A percentile compares a stretch with the other conserved stretches of the same genome.
phyloP scores from a whole-genome alignment of 2,113 vertebrate species.

The Beaufortia kweichowensis region DNA sequence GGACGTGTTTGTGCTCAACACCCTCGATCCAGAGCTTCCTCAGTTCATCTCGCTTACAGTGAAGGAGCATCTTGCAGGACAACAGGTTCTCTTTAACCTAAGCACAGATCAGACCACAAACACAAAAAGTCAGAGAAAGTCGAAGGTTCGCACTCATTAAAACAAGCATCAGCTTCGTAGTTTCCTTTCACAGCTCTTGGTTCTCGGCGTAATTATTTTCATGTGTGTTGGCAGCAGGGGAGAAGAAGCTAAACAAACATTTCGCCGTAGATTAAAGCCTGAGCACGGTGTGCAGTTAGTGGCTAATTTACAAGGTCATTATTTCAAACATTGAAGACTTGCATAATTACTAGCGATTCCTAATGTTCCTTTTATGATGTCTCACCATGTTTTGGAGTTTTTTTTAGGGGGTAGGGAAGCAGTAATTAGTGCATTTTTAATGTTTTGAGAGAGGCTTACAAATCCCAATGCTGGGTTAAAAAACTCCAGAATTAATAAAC shows the following conservation, averaged over 20 bases:
- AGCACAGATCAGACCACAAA: slow-evolving; percentile 10
- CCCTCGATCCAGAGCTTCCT: slow-evolving; percentile 98
- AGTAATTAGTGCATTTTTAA: slow-evolving; percentile 3
- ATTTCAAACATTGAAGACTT: slow-evolving; percentile 21
- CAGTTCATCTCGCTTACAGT: slow-evolving; percentile 95
- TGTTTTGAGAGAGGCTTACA: slow-evolving; percentile 10
- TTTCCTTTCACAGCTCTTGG: not conserved
- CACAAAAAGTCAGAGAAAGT: not conserved
- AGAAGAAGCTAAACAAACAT: slow-evolving; percentile 28
- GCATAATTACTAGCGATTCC: slow-evolving; percentile 14
- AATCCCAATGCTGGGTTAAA: slow-evolving; percentile 30
- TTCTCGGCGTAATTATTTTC: slow-evolving; percentile 19
- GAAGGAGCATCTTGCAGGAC: slow-evolving; percentile 97
- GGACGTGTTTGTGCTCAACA: slow-evolving; percentile 96
- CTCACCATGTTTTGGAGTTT: slow-evolving; percentile 1
- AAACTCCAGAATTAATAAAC: slow-evolving; percentile 24
- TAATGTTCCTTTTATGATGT: slow-evolving; percentile 36
- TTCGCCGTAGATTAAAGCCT: slow-evolving; percentile 4
- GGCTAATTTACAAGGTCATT: slow-evolving; percentile 33
- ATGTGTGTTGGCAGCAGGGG: slow-evolving; percentile 6
- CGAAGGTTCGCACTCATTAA: not conserved
- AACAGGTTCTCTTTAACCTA: slow-evolving; percentile 98
- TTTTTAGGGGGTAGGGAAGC: not conserved
- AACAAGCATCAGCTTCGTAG: not conserved
- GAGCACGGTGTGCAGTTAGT: slow-evolving; percentile 8